These are phyloP conservation scores for Aleiodes testaceus DNA, from an alignment of 2,888 invertebrate species.

Conservation along the genomic window DNA sequence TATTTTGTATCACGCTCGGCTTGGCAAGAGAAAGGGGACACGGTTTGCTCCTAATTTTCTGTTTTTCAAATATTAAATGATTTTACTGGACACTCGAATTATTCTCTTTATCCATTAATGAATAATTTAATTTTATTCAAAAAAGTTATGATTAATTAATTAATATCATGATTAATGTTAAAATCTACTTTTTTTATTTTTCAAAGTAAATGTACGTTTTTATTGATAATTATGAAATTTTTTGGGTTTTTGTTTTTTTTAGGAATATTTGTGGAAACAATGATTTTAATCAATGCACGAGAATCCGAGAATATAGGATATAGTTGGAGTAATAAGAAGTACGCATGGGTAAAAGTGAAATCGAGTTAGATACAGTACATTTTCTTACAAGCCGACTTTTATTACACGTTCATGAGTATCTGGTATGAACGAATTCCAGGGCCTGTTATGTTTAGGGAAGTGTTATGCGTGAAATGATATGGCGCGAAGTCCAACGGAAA, in stretches of 20 bases:
- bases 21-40: slow-evolving; percentile 73
- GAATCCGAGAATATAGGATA: slow-evolving; percentile 12
- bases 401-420: slow-evolving; percentile 40
- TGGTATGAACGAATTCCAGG: slow-evolving; percentile 43
- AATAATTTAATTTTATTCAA: no score
- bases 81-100: slow-evolving; percentile 18
- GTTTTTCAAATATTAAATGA: slow-evolving; percentile 57
- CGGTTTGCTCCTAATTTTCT: slow-evolving; percentile 72
- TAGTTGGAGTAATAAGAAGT: slow-evolving; percentile 35
- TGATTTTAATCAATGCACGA: no score
- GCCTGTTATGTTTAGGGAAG: slow-evolving; percentile 45
- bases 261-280: no score
- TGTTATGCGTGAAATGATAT: slow-evolving; percentile 41
- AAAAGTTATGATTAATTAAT: no score
- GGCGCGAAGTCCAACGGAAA: slow-evolving; percentile 38
- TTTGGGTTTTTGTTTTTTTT: no score
- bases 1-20: slow-evolving; percentile 72
- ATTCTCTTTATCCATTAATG: background rate
- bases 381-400: slow-evolving; percentile 37
- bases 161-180: background rate
- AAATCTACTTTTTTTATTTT: no score
- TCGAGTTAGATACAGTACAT: slow-evolving; percentile 37
- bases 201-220: no score
- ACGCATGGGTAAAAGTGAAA: slow-evolving; percentile 48
- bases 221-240: background rate